Conservation (phyloP, 2,888 invertebrate species). For the Melangyna quadrimaculata region DNA sequence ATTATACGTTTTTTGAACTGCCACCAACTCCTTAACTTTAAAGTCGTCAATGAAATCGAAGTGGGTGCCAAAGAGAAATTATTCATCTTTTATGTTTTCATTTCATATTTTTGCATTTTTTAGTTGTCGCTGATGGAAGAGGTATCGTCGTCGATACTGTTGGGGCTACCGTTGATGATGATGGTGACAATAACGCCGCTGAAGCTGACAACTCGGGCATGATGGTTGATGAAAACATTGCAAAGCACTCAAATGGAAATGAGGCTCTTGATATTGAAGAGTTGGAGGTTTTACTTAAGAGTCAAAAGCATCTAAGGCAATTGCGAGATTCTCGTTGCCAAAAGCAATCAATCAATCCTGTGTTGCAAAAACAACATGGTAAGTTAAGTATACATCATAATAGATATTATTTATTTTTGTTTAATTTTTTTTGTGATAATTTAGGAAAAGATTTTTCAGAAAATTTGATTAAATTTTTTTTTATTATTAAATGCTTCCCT, state of each 20-base stretch:
- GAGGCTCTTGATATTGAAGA: conserved; percentile 58
- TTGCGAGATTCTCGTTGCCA: conserved; percentile 26
- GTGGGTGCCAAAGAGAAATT: conserved; percentile 34
- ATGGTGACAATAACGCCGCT: not conserved
- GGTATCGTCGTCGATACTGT: not conserved
- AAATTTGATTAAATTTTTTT: not conserved
- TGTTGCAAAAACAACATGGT: conserved; percentile 35
- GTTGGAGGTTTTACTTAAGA: conserved; percentile 49
- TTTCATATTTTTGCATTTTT: conserved; percentile 54
- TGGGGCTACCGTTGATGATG: not conserved
- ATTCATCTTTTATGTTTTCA: conserved; percentile 41
- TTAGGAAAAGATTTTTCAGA: not conserved
- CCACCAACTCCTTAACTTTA: not conserved
- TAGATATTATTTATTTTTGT: not conserved
- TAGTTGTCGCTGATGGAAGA: conserved; percentile 2
- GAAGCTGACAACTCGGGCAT: conserved; percentile 4
- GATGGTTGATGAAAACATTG: not conserved
- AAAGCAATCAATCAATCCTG: not conserved
- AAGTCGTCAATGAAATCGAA: conserved; percentile 28
- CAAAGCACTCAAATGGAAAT: conserved; percentile 58
- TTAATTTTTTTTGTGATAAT: not conserved
- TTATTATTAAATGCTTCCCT: too few relatives aligned
- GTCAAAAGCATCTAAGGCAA: conserved; percentile 41
- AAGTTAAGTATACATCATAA: too few relatives aligned
- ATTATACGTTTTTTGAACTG: not conserved